phyloP scores from a whole-genome alignment of 2,797 vertebrate species.

The Halcyon leucocephala region DNA sequence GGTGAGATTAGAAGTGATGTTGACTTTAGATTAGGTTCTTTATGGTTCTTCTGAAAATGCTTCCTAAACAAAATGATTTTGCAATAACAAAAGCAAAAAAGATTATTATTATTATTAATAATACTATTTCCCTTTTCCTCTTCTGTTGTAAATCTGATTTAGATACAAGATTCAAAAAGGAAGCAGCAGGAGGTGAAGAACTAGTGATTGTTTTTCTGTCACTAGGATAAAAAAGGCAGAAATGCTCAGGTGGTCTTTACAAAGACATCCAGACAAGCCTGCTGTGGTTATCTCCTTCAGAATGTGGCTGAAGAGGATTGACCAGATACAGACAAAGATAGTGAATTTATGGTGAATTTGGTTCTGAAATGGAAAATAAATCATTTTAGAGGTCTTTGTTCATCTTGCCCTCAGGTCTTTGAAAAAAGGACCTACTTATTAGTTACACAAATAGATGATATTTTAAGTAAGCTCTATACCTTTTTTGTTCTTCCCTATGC shows the following conservation, averaged over 20 bases:
- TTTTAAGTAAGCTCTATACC: neutral
- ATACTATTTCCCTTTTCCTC: neutral
- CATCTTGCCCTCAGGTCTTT: neutral
- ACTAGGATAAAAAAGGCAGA: neutral
- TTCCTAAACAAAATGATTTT: neutral
- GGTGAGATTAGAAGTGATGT: neutral
- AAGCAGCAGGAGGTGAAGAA: neutral
- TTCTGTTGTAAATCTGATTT: neutral
- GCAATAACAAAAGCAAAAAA: neutral
- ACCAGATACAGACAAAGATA: neutral
- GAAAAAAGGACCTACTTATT: neutral
- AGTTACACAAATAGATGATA: neutral
- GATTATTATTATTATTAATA: neutral
- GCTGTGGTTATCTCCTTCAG: neutral
- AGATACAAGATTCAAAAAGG: neutral
- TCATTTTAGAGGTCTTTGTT: neutral
- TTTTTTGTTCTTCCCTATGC: neutral
- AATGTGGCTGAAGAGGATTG: neutral
- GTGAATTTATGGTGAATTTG: neutral
- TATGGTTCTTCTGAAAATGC: neutral
- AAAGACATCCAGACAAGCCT: neutral
- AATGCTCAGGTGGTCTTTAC: neutral
- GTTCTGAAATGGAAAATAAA: neutral
- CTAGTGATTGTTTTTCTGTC: neutral
- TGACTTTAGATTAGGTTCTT: neutral